phyloP scores from a whole-genome alignment of 2,797 vertebrate genomes.

The Xenops minutus region DNA sequence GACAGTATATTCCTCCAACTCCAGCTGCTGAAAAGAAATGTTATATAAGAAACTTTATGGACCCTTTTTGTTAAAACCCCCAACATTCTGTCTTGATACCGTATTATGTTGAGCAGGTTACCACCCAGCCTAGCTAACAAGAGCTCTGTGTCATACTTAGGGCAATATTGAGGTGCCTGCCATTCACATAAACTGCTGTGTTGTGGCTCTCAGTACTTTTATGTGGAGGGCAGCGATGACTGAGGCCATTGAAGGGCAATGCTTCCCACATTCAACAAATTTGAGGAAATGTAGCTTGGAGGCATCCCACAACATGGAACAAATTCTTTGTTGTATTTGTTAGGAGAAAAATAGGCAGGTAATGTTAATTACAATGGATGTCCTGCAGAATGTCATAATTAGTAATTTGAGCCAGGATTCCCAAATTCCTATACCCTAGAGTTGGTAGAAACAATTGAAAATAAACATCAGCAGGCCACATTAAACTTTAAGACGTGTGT shows the following conservation, averaged over 20 bases:
- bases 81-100: background rate
- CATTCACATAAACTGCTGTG: accelerated
- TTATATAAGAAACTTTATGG: background rate
- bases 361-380: background rate
- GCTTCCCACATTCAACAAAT: background rate
- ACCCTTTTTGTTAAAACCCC: background rate
- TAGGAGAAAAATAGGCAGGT: background rate
- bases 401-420: background rate
- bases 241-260: background rate
- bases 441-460: background rate
- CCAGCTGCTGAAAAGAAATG: background rate
- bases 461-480: background rate
- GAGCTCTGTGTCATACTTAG: background rate
- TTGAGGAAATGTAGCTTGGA: background rate
- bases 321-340: background rate
- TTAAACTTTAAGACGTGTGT: background rate
- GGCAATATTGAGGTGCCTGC: background rate
- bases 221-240: background rate
- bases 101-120: background rate
- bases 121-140: background rate
- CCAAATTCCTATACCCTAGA: background rate
- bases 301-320: background rate
- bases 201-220: background rate
- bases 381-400: background rate
- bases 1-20: background rate